These are phyloP conservation scores for Enteromius argenteus DNA, from an alignment of 2,797 vertebrate species.

Conservation along the genomic window DNA sequence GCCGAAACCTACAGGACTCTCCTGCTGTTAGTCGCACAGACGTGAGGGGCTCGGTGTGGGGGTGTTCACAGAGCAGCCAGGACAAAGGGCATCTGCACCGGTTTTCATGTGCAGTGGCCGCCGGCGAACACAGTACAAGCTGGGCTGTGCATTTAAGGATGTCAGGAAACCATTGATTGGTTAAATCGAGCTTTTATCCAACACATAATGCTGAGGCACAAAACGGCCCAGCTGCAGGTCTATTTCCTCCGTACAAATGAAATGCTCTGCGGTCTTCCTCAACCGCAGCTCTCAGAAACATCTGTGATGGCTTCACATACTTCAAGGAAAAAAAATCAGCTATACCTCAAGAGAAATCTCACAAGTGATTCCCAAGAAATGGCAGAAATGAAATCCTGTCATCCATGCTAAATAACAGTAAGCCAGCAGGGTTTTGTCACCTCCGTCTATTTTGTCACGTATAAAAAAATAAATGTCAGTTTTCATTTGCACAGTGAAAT, in stretches of 20 bases:
- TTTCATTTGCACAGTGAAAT: background rate
- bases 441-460: background rate
- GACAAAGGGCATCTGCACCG: conserved; percentile 39
- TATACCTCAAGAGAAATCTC: conserved; percentile 16
- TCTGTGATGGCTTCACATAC: conserved; percentile 40
- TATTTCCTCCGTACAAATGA: conserved; percentile 56
- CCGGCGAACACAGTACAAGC: conserved; percentile 51
- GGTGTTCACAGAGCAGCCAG: conserved; percentile 15
- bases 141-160: conserved; percentile 55
- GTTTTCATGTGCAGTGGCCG: conserved; percentile 54
- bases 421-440: background rate
- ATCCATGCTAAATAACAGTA: background rate
- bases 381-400: conserved; percentile 2
- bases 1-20: conserved; percentile 3
- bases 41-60: background rate
- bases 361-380: conserved; percentile 1
- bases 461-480: background rate
- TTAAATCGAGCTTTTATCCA: conserved; percentile 62
- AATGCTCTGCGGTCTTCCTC: conserved; percentile 10
- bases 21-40: conserved; percentile 20
- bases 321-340: background rate
- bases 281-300: conserved; percentile 35
- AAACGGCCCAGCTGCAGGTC: conserved; percentile 59
- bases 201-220: conserved; percentile 58
- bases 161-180: conserved; percentile 60